Base-by-base conservation (phyloP, 1,140 invertebrate genomes). In the Bombus breviceps region DNA sequence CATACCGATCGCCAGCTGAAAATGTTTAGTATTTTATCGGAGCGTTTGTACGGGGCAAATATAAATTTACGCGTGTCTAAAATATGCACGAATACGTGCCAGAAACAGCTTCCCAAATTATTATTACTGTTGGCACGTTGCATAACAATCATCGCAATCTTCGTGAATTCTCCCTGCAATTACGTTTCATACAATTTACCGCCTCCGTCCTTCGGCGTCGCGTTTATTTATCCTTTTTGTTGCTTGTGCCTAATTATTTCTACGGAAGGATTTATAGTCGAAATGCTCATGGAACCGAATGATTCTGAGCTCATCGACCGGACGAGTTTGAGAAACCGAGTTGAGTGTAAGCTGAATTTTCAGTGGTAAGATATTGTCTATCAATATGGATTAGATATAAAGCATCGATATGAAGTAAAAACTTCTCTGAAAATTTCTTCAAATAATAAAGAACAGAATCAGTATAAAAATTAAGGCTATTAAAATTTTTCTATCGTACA, bases 71-170 rank as follows among this genome's bases (percentile, higher is more conserved):
- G 53, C 68, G 39, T 62, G 71, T 76, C 75, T 84, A 32, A 80
- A 85, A 69, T 72, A 72, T 80, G 32, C 76, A 72, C 76, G 83
- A 62, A 59, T 53, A 37, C 76, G 68, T 72, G 83, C 76, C 83
- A 85, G 77, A n/a, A 80, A 43, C 76, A 72, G 53, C 68, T 71
- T 32, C 47, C 53, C 18, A 72, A 85, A 80, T 85, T 85, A 85
- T 84, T 84, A 78, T 78, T 77, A 43, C 66, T 28, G 53, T 71
- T 71, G 75, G 37, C 75, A 47, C 76, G 68, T 80, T 80, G 76
- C 76, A 64, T 85, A 85, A 85, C 53, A 80, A 80, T 85, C 53
- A 43, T 47, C 39, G 68, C 68, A 85, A 72, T 78, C 83, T 62
- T 72, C 68, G 43, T 73, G 78, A 85, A 80, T 80, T 39, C 68